Conservation (phyloP, 1,140 invertebrate genomes). For the Magallana ariakensis region DNA sequence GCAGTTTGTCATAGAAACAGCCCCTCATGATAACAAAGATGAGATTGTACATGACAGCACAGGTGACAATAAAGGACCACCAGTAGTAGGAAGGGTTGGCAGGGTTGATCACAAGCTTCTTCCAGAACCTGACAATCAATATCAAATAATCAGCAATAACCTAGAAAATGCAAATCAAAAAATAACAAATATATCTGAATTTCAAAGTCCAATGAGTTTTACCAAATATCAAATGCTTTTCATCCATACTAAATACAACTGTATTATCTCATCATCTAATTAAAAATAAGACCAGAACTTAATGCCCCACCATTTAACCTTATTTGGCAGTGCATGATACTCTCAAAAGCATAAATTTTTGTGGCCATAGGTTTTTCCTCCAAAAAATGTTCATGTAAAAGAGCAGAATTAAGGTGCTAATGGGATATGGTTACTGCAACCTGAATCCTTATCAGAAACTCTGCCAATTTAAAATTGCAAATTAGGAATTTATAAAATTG, state of each 20-base stretch:
- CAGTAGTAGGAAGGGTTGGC: constrained; percentile 85
- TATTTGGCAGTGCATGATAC: too few relatives aligned
- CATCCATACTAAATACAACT: neutral
- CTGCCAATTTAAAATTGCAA: neutral
- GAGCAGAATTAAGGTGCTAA: too few relatives aligned
- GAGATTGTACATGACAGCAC: constrained; percentile 93
- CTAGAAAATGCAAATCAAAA: neutral
- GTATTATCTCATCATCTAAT: neutral
- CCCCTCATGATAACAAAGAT: constrained; percentile 92
- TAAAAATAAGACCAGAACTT: neutral
- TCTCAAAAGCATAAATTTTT: too few relatives aligned
- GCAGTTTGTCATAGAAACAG: constrained; percentile 91
- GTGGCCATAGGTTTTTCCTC: too few relatives aligned
- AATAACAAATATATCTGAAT: neutral
- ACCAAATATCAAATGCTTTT: neutral
- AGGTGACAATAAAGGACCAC: constrained; percentile 59
- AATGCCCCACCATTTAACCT: neutral
- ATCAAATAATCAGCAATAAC: constrained; percentile 21
- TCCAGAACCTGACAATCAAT: constrained; percentile 68
- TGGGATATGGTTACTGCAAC: too few relatives aligned
- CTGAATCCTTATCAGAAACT: too few relatives aligned
- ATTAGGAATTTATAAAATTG: neutral
- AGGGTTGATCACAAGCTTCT: constrained; percentile 78
- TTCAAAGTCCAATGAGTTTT: neutral
- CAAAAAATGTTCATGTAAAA: too few relatives aligned